A percentile compares a stretch with the other conserved stretches of the same genome.
These are phyloP conservation scores for Eptesicus fuscus DNA, from an alignment of 2,113 vertebrate genomes.

Conservation along the genomic window DNA sequence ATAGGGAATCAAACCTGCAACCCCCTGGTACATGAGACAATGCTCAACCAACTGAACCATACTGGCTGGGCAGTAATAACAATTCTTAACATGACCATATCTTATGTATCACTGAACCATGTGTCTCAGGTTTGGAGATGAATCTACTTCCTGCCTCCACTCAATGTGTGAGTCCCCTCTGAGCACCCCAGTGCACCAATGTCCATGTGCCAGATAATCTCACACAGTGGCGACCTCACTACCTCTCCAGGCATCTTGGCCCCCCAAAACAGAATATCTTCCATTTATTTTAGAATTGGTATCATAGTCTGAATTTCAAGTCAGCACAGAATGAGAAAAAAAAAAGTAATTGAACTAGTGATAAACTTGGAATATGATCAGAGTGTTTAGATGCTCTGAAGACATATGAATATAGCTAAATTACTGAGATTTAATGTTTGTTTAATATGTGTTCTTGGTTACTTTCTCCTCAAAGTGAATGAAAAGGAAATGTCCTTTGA, in stretches of 20 bases:
- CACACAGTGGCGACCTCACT: background rate
- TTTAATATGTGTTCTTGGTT: conserved; percentile 30
- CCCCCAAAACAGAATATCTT: background rate
- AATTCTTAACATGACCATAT: background rate
- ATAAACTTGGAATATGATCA: background rate
- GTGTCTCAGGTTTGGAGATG: background rate
- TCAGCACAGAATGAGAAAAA: background rate
- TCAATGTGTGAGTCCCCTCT: background rate
- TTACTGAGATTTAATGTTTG: conserved; percentile 54
- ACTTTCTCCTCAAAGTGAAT: conserved; percentile 34
- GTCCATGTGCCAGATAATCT: background rate
- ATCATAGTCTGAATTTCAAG: background rate
- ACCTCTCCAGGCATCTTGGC: background rate
- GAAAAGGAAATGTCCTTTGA: conserved; percentile 50
- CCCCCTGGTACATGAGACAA: too few relatives aligned
- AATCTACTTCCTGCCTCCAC: background rate
- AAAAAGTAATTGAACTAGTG: background rate
- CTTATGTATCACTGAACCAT: background rate
- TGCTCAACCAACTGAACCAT: too few relatives aligned
- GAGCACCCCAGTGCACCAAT: background rate
- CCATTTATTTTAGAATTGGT: background rate
- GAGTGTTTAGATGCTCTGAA: conserved; percentile 1
- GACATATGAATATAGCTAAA: background rate
- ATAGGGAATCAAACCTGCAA: too few relatives aligned
- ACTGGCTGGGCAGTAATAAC: background rate